Base-by-base conservation (phyloP, 2,888 invertebrate species). In the Exocentrus adspersus region DNA sequence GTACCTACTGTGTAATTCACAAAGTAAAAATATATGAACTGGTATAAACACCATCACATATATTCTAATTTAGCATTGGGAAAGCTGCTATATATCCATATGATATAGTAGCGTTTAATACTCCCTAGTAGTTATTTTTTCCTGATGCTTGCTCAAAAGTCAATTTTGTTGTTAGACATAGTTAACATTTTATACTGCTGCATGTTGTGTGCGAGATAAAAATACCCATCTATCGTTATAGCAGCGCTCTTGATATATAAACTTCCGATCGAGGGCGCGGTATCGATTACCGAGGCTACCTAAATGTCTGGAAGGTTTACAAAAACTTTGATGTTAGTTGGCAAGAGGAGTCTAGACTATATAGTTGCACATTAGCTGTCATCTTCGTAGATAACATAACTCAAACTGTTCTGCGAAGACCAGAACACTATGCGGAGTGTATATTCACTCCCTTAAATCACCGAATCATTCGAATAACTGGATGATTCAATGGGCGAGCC, bases 281-380 rank as follows among this genome's bases (percentile, higher is more conserved):
- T 53, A 42, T 53, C 10, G 53, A 53, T 28, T 48, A 46, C n/a
- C 7, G 28, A 24, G 5, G 14, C 19, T 45, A 20, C 45, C 20
- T 45, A 20, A 10, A 16, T 10, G 37, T 30, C 19, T n/a, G n/a
- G 6, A 51, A 30, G 12, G 37, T 51, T 20, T 32, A 37, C 20
- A 30, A 37, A 37, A 51, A 19, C 17, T 30, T 51, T 30, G 37
- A 7, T 20, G 24, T 14, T 10, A 41, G 12, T 14, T 19, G 12
- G 21, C 19, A 37, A 12, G 9, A n/a, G 53, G 42, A 12, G 21
- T 14, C 12, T 21, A 46, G 48, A 43, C 28, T 19, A 24, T 48
- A 51, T 32, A 21, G 52, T 20, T 37, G 50, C 51, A 24, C 28
- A 30, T 50, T 56, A 62, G 37, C 56, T 62, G 62, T 50, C 62